phyloP scores from a whole-genome alignment of 2,888 invertebrate genomes.

The Watsonalla cultraria region DNA sequence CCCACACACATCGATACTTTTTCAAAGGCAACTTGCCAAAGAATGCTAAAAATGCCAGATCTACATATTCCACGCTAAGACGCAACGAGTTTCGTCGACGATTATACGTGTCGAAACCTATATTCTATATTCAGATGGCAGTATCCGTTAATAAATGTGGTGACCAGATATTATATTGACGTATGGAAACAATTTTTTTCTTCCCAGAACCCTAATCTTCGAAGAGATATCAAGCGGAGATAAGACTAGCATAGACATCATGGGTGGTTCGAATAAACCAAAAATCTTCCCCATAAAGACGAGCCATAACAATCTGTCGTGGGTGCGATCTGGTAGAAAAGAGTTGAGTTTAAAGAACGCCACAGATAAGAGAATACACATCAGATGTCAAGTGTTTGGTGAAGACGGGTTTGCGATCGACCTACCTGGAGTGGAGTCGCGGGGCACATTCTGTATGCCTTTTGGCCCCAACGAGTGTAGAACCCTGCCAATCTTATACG shows the following conservation, averaged over 20 bases:
- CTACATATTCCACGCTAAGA: too few relatives aligned
- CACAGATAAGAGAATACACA: slow-evolving; percentile 49
- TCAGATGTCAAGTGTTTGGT: slow-evolving; percentile 56
- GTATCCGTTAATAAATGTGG: too few relatives aligned
- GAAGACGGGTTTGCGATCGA: slow-evolving; percentile 67
- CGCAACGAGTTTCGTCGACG: too few relatives aligned
- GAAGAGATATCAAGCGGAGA: slow-evolving; percentile 48
- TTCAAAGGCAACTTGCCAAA: too few relatives aligned
- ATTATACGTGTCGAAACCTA: too few relatives aligned
- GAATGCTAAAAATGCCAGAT: too few relatives aligned
- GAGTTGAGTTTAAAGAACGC: slow-evolving; percentile 63
- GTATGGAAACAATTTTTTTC: background rate
- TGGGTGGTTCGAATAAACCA: slow-evolving; percentile 44
- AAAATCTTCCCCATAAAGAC: slow-evolving; percentile 63
- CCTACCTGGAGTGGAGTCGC: slow-evolving; percentile 46
- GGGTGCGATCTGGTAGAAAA: slow-evolving; percentile 57
- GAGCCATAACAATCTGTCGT: slow-evolving; percentile 50
- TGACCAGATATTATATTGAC: background rate
- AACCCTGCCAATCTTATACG: slow-evolving; percentile 48
- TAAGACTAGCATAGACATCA: slow-evolving; percentile 41
- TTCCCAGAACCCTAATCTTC: slow-evolving; percentile 50
- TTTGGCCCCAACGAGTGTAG: slow-evolving; percentile 57
- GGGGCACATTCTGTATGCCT: slow-evolving; percentile 46
- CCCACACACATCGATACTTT: too few relatives aligned
- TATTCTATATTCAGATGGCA: too few relatives aligned